Base-by-base conservation (phyloP, 1,140 invertebrate genomes). In the Pseudobourletiella spinata region DNA sequence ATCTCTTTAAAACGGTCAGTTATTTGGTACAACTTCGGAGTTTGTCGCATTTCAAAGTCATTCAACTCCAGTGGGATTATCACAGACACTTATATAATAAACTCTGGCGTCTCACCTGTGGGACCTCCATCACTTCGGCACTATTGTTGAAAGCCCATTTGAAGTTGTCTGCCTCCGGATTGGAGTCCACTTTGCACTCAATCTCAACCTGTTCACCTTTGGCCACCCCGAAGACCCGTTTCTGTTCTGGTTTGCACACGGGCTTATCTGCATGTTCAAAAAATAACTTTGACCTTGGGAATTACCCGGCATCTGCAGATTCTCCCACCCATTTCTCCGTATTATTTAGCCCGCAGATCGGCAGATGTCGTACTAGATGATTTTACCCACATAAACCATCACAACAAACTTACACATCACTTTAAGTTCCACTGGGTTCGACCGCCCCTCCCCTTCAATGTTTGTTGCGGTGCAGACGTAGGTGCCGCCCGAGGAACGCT, bases 141-240 rank as follows among this genome's bases (percentile, higher is more conserved):
- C 88, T 89, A 75, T 89, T 91, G 76, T 93, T 93, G 74, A 93
- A 90, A 28, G 86, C 84, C 91, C 91, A 94, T 64, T 86, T 84
- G 74, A 92, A 93, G 58, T 80, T 84, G 64, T 87, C 83, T 20
- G 88, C 87, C 15, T 84, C 80, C 16, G 91, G 90, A 75, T 87
- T 89, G 15, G 90, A 85, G 68, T 91, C 87, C 16, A 94, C 90
- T 76, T 86, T 84, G 74, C 91, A 95, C 55, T 85, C 76, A 46
- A 94, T 83, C 67, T 83, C 82, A 0, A 86, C 86, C 28, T 85
- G 82, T 74, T 94, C 90, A 71, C 87, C 83, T 51, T 88, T 80
- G 0, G 88, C 89, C 3, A 92, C 88, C 3, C 87, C 90, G 69
- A 91, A 92, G 61, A 89, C 82, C 59, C 81, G 80, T 74, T 89